Evolutionary conservation across 92 coral and sea anemone genomes (phyloP).

Genomic region (Micromussa lordhowensis): DNA sequence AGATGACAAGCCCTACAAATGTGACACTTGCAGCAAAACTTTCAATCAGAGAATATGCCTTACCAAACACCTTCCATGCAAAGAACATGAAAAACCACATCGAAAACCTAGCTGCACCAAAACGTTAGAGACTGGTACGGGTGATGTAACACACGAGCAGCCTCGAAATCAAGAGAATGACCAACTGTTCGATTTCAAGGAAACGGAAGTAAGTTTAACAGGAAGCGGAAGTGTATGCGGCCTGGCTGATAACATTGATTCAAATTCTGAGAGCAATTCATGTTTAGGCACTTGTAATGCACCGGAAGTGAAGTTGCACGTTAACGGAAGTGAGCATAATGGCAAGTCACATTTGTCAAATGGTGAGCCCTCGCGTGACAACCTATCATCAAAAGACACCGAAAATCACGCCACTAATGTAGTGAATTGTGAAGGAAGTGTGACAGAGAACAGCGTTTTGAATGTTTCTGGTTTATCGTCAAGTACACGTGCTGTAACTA

Average conservation of each 20-base stretch:
- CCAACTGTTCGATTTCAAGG: not conserved
- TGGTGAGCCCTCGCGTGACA: not conserved
- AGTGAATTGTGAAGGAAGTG: not conserved
- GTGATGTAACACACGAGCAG: not conserved
- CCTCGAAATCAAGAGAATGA: not conserved
- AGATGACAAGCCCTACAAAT: slow-evolving; percentile 75
- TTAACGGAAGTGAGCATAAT: not conserved
- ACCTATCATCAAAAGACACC: not conserved
- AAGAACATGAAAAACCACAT: slow-evolving; percentile 69
- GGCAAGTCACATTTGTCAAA: not conserved
- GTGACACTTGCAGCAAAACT: slow-evolving; percentile 72
- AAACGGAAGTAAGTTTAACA: not conserved
- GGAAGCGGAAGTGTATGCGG: not conserved
- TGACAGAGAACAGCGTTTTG: not conserved
- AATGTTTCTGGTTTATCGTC: not conserved
- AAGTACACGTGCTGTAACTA: not conserved
- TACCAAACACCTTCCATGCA: slow-evolving; percentile 78
- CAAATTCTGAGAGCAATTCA: not conserved
- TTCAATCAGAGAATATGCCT: slow-evolving; percentile 80
- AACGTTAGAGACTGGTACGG: not conserved
- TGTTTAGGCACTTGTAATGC: not conserved
- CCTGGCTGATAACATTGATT: not conserved
- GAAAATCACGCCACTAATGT: not conserved
- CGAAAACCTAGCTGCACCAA: slow-evolving; percentile 36
- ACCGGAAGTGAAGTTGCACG: not conserved